These are phyloP conservation scores for Oithona nana DNA, from an alignment of 2,888 invertebrate species.

Conservation along the genomic window DNA sequence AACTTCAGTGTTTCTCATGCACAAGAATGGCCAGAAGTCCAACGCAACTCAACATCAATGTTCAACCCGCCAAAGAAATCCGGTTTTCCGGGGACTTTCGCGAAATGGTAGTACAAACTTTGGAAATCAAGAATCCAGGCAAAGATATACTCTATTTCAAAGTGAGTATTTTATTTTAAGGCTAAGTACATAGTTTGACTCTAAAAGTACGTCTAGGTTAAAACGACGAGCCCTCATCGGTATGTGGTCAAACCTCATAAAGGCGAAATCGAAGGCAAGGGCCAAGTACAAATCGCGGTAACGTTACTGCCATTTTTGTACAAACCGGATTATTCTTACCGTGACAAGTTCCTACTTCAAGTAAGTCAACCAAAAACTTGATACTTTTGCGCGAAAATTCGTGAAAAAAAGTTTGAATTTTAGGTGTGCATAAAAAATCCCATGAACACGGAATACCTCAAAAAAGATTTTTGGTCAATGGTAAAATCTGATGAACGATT, in stretches of 20 bases:
- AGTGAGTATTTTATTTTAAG: not conserved
- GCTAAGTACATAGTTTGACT: not conserved
- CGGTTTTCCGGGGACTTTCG: not conserved
- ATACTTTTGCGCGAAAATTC: not conserved
- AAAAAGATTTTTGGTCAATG: not conserved
- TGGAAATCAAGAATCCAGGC: not conserved
- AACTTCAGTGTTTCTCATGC: too few species aligned
- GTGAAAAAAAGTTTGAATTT: not conserved
- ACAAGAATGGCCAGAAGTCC: not conserved
- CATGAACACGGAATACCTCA: not conserved
- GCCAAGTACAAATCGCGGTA: not conserved
- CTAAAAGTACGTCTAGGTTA: not conserved
- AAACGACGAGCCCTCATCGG: not conserved
- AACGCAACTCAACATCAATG: not conserved
- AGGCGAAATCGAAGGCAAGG: not conserved
- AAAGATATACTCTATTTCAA: not conserved
- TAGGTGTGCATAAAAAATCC: not conserved
- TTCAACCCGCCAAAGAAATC: not conserved
- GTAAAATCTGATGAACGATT: not conserved
- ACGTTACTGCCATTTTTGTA: not conserved
- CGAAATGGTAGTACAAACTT: not conserved
- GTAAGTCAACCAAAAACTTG: not conserved
- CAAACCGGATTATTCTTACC: not conserved
- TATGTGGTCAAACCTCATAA: not conserved
- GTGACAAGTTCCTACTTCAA: not conserved